phyloP scores from a whole-genome alignment of 2,888 invertebrate species.

The Oscheius onirici region DNA sequence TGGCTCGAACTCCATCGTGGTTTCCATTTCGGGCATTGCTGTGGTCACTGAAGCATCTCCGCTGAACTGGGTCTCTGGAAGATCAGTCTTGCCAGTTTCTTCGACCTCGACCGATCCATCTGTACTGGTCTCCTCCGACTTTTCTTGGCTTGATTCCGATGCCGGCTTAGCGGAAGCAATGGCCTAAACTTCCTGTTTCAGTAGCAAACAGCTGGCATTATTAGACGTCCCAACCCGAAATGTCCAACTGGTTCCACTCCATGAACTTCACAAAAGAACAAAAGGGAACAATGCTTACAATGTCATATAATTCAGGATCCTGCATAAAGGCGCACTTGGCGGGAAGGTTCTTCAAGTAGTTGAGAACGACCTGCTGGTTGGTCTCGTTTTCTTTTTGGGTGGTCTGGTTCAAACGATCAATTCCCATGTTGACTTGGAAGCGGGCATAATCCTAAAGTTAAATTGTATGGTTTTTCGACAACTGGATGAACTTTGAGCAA shows the following conservation, averaged over 20 bases:
- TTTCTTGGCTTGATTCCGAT: neutral
- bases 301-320: constrained; percentile 8
- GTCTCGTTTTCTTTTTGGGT: constrained; percentile 15
- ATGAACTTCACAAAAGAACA: neutral
- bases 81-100: neutral
- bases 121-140: neutral
- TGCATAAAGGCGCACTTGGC: constrained; percentile 19
- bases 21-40: neutral
- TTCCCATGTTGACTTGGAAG: constrained; percentile 23
- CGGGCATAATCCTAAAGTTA: constrained; percentile 6
- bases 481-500: constrained; percentile 5
- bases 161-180: neutral
- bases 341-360: constrained; percentile 25
- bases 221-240: neutral
- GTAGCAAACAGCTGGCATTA: constrained; percentile 1
- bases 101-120: neutral
- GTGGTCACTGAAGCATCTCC: constrained; percentile 19
- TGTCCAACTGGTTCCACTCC: neutral
- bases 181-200: constrained; percentile 10
- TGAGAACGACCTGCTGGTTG: constrained; percentile 9
- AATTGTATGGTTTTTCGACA: neutral
- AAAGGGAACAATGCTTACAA: constrained; percentile 10
- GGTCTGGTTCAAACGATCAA: constrained; percentile 5
- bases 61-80: neutral
- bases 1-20: constrained; percentile 19